These are phyloP conservation scores for Mormyrus hasselquistii DNA, from an alignment of 2,797 vertebrate genomes.

Conservation along the genomic window DNA sequence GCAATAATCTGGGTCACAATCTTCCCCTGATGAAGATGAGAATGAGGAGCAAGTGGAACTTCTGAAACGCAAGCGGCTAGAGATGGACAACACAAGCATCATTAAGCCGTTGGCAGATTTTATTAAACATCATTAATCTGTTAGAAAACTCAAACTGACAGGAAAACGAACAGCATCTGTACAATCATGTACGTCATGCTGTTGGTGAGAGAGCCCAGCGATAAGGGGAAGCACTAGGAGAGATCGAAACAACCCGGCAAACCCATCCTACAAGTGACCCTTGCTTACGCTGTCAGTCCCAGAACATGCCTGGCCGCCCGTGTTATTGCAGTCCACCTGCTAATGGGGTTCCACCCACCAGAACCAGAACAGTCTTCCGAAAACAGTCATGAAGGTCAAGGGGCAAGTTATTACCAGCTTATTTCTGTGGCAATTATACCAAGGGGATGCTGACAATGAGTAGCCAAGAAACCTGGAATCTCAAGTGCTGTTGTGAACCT, in stretches of 20 bases:
- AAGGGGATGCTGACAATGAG: neutral
- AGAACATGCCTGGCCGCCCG: neutral
- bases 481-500: neutral
- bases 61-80: neutral
- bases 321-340: neutral
- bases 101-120: neutral
- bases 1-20: neutral
- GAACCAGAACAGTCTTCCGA: neutral
- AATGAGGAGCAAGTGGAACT: constrained; percentile 11
- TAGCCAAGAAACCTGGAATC: neutral
- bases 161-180: constrained; percentile 9
- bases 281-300: neutral
- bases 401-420: neutral
- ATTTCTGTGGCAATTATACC: neutral
- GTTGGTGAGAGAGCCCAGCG: constrained; percentile 22
- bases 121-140: constrained; percentile 18
- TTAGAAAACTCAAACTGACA: constrained; percentile 9
- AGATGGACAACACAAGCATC: neutral
- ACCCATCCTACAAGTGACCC: neutral
- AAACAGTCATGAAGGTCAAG: neutral
- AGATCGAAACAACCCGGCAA: neutral
- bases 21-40: constrained; percentile 22
- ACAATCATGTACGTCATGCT: constrained; percentile 16
- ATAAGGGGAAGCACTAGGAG: neutral
- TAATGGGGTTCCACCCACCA: neutral